phyloP scores from a whole-genome alignment of 2,888 invertebrate species.

The Crepidodera aurea region DNA sequence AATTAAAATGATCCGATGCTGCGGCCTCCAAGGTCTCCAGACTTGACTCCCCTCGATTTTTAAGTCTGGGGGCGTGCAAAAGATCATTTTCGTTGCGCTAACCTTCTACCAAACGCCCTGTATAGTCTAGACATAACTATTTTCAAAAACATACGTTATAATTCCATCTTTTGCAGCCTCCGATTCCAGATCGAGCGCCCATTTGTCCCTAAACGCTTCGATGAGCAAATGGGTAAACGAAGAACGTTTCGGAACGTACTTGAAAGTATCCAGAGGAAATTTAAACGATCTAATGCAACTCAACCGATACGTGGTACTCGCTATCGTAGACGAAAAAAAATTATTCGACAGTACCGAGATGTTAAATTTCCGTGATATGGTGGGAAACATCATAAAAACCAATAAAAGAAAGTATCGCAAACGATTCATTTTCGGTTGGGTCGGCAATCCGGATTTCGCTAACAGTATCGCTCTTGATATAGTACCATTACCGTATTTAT shows the following conservation, averaged over 20 bases:
- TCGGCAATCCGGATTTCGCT: slow-evolving; percentile 87
- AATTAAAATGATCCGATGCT: too few species aligned
- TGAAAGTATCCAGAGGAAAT: slow-evolving; percentile 84
- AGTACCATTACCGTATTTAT: slow-evolving; percentile 55
- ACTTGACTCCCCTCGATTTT: too few species aligned
- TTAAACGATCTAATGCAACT: slow-evolving; percentile 84
- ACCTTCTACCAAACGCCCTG: too few species aligned
- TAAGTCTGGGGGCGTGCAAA: too few species aligned
- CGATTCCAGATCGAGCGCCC: slow-evolving; percentile 51
- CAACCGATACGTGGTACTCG: slow-evolving; percentile 86
- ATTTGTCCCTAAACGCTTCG: slow-evolving; percentile 70
- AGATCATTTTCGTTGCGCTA: too few species aligned
- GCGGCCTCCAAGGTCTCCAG: too few species aligned
- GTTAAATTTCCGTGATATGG: slow-evolving; percentile 79
- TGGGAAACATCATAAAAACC: slow-evolving; percentile 65
- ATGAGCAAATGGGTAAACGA: slow-evolving; percentile 87
- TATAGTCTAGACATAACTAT: too few species aligned
- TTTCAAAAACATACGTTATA: not conserved
- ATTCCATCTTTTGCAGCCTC: slow-evolving; percentile 21
- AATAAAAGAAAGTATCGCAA: slow-evolving; percentile 81
- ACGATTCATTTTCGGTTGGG: slow-evolving; percentile 93
- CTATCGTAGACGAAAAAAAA: slow-evolving; percentile 88
- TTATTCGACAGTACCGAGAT: slow-evolving; percentile 83
- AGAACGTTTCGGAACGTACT: slow-evolving; percentile 88
- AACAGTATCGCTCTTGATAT: slow-evolving; percentile 89